Conservation (phyloP, 2,888 invertebrate genomes). For the Rhagium mordax region DNA sequence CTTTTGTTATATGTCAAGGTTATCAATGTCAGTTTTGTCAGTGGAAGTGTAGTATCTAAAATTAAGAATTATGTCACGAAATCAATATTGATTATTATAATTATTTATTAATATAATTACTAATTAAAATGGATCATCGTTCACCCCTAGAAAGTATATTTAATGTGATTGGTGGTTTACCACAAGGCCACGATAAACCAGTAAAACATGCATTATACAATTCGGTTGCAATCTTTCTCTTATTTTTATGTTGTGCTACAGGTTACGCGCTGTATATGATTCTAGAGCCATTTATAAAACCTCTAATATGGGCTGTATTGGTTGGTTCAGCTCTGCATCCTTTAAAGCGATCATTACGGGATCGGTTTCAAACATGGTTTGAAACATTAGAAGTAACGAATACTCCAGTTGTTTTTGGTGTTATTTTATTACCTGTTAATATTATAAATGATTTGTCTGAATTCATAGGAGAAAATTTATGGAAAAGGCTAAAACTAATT, state of each 20-base stretch:
- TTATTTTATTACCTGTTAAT: slow-evolving; percentile 80
- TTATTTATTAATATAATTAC: neutral
- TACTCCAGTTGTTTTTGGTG: slow-evolving; percentile 76
- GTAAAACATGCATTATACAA: slow-evolving; percentile 93
- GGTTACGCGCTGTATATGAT: slow-evolving; percentile 87
- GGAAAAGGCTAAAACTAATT: slow-evolving; percentile 78
- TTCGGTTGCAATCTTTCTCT: slow-evolving; percentile 85
- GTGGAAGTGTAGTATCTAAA: slow-evolving; percentile 14
- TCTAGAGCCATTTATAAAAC: slow-evolving; percentile 92
- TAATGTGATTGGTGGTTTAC: slow-evolving; percentile 78
- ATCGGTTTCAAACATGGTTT: slow-evolving; percentile 86
- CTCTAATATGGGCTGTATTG: slow-evolving; percentile 95
- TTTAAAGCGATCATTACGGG: slow-evolving; percentile 87
- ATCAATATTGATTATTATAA: slow-evolving; percentile 7
- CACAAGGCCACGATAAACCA: slow-evolving; percentile 89
- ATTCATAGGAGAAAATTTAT: slow-evolving; percentile 80
- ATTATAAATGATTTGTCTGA: slow-evolving; percentile 84
- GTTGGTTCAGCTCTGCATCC: slow-evolving; percentile 99
- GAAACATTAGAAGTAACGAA: slow-evolving; percentile 77
- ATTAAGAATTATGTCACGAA: slow-evolving; percentile 42
- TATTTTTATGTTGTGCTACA: slow-evolving; percentile 79
- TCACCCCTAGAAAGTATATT: slow-evolving; percentile 81
- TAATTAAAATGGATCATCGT: slow-evolving; percentile 65
- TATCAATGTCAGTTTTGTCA: neutral
- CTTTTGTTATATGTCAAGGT: slow-evolving; percentile 4